Base-by-base conservation (phyloP, 2,888 invertebrate species). In the Acanthococcus lagerstroemiae region DNA sequence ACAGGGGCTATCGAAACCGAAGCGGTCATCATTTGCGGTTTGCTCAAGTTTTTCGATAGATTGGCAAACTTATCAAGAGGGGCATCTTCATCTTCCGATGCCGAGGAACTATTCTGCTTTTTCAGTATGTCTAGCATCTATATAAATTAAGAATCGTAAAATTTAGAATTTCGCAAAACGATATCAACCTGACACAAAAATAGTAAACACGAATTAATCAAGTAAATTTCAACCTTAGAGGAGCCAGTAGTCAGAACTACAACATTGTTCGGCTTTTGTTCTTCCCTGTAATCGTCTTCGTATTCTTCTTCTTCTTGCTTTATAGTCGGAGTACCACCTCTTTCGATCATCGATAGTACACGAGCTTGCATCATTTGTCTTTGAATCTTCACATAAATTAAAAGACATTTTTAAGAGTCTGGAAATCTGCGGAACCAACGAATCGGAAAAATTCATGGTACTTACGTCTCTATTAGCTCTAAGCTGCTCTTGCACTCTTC, bases 401-500 rank as follows among this genome's bases (percentile, higher is more conserved):
- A 50, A 17, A 50, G 19, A 22, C 9, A n/a, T 50, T 2, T 50
- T 50, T 50, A n/a, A 22, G 17, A 50, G 9, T 50, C 12, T 3
- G 22, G 9, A 17, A 50, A 50, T 17, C 1, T n/a, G 25, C 12
- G 7, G n/a, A 17, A 17, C 7, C 4, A 44, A 37, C 17, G 21
- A 60, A 54, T 27, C 17, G 15, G 26, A 12, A 26, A 15, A 26
- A 55, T 3, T 22, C 24, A 6, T 1, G 15, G 55, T n/a, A 68
- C 69, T 55, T 67, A 75, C 73, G 77, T 90, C 90, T 72, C 90
- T 81, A 65, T 90, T 84, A 46, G 90, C 84, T 72, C 87, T 81
- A 73, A 91, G 90, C 72, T 91, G 90, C 71, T 90, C 90, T 73
- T 90, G 90, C 12, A 91, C 89, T 55, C 90, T 80, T 4, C 88